A percentile compares a stretch with the other conserved stretches of the same genome.
phyloP scores from a whole-genome alignment of 2,113 vertebrate species.

The Boleophthalmus pectinirostris region DNA sequence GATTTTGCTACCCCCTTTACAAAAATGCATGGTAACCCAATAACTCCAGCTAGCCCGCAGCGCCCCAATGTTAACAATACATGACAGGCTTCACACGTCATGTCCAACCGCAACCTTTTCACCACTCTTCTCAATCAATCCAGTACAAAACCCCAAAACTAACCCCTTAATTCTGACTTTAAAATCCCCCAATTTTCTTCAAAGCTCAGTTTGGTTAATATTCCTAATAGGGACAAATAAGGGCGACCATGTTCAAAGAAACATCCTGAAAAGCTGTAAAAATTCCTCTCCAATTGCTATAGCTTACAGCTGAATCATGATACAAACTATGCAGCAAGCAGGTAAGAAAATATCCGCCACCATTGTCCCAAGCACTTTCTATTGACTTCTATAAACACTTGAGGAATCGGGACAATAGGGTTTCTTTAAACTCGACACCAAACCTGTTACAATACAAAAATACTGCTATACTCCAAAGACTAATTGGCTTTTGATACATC shows the following conservation, averaged over 20 bases:
- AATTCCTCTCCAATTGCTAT: conserved; percentile 58
- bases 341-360: conserved; percentile 73
- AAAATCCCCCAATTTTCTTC: conserved; percentile 50
- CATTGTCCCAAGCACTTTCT: conserved; percentile 72
- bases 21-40: conserved; percentile 32
- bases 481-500: conserved; percentile 79
- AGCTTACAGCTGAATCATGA: conserved; percentile 73
- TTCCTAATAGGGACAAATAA: conserved; percentile 63
- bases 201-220: conserved; percentile 65
- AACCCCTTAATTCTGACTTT: conserved; percentile 45
- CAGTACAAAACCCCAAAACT: conserved; percentile 20
- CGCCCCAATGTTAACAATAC: conserved; percentile 43
- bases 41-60: conserved; percentile 40
- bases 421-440: conserved; percentile 75
- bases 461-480: conserved; percentile 73
- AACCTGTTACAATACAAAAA: conserved; percentile 74
- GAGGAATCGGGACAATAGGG: conserved; percentile 70
- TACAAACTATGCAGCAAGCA: conserved; percentile 73
- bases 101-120: conserved; percentile 59
- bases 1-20: neutral
- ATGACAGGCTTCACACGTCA: conserved; percentile 56
- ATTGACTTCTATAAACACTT: conserved; percentile 79
- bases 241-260: conserved; percentile 63
- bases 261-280: conserved; percentile 64
- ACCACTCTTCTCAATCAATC: conserved; percentile 41